Percentiles rank a stretch among this genome's conserved stretches.
Conservation (phyloP, 1,140 invertebrate species). For the Coelopa frigida region DNA sequence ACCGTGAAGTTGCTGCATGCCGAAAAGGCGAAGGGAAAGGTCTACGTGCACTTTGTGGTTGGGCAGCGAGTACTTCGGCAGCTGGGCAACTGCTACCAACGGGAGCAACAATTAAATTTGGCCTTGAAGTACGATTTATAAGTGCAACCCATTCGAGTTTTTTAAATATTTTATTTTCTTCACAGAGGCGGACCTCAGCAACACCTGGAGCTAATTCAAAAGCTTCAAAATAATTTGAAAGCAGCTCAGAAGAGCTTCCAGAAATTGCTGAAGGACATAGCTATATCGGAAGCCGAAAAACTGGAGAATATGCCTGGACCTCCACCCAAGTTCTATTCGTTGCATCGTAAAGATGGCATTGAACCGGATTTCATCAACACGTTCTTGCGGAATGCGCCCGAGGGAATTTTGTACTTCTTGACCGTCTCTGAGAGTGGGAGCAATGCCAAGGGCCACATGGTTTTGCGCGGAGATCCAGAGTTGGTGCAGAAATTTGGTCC, state of each 20-base stretch:
- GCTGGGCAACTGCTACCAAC: constrained; percentile 53
- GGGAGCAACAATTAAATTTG: constrained; percentile 59
- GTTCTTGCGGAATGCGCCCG: constrained; percentile 56
- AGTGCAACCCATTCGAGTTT: not conserved
- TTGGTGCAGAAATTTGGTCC: constrained; percentile 47
- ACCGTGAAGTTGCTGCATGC: constrained; percentile 62
- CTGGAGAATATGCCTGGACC: constrained; percentile 48
- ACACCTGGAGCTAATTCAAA: constrained; percentile 63
- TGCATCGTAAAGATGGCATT: constrained; percentile 61
- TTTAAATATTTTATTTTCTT: constrained; percentile 11
- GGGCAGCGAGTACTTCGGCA: constrained; percentile 59
- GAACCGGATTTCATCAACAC: constrained; percentile 65
- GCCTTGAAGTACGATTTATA: constrained; percentile 47
- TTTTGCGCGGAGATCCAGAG: constrained; percentile 52
- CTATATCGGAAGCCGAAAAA: constrained; percentile 55
- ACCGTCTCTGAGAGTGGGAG: constrained; percentile 57
- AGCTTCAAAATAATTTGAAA: constrained; percentile 63
- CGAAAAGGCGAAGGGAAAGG: constrained; percentile 64
- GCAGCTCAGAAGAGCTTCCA: constrained; percentile 55
- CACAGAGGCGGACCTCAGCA: constrained; percentile 58
- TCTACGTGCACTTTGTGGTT: constrained; percentile 59
- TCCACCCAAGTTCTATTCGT: constrained; percentile 51
- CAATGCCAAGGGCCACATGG: constrained; percentile 50
- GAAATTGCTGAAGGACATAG: constrained; percentile 58
- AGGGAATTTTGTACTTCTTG: constrained; percentile 55